These are phyloP conservation scores for Gonatopus flavifemur DNA, from an alignment of 1,140 invertebrate genomes.

Conservation along the genomic window DNA sequence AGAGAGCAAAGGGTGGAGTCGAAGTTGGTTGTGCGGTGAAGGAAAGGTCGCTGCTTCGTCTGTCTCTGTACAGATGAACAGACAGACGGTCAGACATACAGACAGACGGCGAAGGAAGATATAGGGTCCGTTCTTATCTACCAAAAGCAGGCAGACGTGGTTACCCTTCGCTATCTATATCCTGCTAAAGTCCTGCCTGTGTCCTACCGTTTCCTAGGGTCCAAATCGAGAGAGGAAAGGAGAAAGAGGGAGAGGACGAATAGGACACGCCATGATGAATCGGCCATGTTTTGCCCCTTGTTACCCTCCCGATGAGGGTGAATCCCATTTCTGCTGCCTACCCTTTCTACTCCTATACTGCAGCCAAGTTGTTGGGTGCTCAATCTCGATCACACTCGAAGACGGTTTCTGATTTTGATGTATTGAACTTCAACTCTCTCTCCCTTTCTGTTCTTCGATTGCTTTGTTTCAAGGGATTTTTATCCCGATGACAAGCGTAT, in stretches of 20 bases:
- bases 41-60: too few species aligned
- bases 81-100: background rate
- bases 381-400: too few species aligned
- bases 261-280: conserved; percentile 52
- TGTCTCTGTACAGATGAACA: background rate
- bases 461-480: too few species aligned
- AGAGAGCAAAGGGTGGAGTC: too few species aligned
- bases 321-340: conserved; percentile 2
- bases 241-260: conserved; percentile 17
- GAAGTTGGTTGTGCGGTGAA: too few species aligned
- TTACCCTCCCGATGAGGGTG: conserved; percentile 31
- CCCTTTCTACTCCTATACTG: background rate
- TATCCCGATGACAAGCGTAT: too few species aligned
- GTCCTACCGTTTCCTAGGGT: conserved; percentile 28
- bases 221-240: background rate
- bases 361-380: too few species aligned
- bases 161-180: conserved; percentile 19
- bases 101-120: conserved; percentile 17
- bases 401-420: too few species aligned
- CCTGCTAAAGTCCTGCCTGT: conserved; percentile 23
- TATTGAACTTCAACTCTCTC: too few species aligned
- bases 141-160: conserved; percentile 44
- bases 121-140: conserved; percentile 55
- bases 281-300: conserved; percentile 48
- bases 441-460: too few species aligned